phyloP scores from a whole-genome alignment of 2,113 vertebrate genomes.

The Etia nguti region DNA sequence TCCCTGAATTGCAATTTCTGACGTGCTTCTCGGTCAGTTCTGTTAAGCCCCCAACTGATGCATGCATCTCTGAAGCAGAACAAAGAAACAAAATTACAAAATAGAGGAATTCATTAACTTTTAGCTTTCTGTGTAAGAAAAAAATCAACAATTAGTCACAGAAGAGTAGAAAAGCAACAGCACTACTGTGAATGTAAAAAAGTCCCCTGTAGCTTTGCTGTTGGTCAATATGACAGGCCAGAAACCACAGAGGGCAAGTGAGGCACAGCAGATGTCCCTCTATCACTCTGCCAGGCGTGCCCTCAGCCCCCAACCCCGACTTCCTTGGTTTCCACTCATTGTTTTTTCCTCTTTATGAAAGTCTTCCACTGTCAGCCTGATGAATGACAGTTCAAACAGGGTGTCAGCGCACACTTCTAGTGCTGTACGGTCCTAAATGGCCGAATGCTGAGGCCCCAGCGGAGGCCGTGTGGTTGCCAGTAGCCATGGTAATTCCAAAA shows the following conservation, averaged over 20 bases:
- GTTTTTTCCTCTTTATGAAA: not conserved
- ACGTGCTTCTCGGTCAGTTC: not conserved
- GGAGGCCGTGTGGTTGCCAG: not conserved
- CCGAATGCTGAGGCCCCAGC: not conserved
- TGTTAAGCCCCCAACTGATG: not conserved
- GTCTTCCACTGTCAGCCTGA: not conserved
- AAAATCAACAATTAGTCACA: not conserved
- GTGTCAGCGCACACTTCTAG: not conserved
- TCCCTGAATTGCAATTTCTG: not conserved
- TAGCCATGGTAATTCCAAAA: not conserved
- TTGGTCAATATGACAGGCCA: slow-evolving; percentile 13
- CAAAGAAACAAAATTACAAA: not conserved
- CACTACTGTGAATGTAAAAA: not conserved
- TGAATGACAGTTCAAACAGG: slow-evolving; percentile 25
- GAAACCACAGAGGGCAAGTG: slow-evolving; percentile 30
- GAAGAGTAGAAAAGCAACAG: not conserved
- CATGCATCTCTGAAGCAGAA: not conserved
- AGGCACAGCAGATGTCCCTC: slow-evolving; percentile 28
- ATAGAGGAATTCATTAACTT: not conserved
- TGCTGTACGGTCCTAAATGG: not conserved
- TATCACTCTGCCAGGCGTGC: not conserved
- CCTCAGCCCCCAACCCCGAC: not conserved
- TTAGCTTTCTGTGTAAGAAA: not conserved
- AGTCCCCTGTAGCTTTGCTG: not conserved
- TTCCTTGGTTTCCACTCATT: not conserved